Evolutionary conservation across 2,888 invertebrate species (phyloP).

Genomic region (Gymnocheta viridis): DNA sequence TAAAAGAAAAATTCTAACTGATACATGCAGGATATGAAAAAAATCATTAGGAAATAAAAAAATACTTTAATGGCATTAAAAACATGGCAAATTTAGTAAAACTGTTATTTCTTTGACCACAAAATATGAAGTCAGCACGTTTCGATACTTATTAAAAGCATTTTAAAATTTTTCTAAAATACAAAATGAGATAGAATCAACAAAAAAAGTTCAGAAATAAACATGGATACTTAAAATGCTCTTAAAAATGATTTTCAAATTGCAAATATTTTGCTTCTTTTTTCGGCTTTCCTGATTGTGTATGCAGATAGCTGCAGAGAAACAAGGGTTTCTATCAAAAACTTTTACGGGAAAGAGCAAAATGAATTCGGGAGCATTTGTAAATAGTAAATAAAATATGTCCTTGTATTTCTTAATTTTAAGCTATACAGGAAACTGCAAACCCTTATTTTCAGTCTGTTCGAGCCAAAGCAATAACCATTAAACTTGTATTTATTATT

Average conservation of each 20-base stretch:
- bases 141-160: slow-evolving; percentile 69
- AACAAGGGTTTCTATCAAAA: slow-evolving; percentile 13
- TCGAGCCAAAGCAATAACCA: slow-evolving; percentile 51
- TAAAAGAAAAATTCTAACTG: neutral
- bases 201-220: slow-evolving; percentile 8
- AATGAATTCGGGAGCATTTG: neutral
- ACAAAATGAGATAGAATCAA: slow-evolving; percentile 5
- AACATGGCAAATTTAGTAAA: slow-evolving; percentile 26
- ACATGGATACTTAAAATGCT: slow-evolving; percentile 60
- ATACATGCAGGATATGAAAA: neutral
- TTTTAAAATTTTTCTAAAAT: slow-evolving; percentile 46
- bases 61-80: slow-evolving; percentile 31
- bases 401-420: too few species aligned
- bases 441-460: slow-evolving; percentile 17
- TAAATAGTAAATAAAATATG: too few species aligned
- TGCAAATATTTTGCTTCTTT: slow-evolving; percentile 17
- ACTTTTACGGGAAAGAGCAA: neutral
- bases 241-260: slow-evolving; percentile 56
- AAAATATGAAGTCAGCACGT: slow-evolving; percentile 70
- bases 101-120: slow-evolving; percentile 49
- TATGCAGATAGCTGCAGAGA: neutral
- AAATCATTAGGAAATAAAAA: slow-evolving; percentile 44
- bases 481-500: slow-evolving; percentile 67
- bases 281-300: slow-evolving; percentile 6
- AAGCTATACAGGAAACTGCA: too few species aligned